Percentiles rank a stretch among this genome's conserved stretches.
These are phyloP conservation scores for Calosoma granatense DNA, from an alignment of 1,140 invertebrate species.

Conservation along the genomic window DNA sequence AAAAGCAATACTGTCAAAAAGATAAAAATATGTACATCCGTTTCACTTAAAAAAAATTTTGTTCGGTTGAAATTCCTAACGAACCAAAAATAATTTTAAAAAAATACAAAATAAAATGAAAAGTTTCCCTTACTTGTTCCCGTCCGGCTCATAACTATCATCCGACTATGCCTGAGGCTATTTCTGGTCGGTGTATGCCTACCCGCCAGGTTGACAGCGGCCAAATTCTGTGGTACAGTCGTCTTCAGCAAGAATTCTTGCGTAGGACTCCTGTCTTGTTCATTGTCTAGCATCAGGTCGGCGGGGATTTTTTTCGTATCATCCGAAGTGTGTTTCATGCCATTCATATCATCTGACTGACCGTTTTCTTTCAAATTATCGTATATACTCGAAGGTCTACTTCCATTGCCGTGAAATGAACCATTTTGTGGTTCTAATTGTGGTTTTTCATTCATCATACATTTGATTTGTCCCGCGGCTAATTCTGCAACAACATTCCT, in stretches of 20 bases:
- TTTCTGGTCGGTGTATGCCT: conserved; percentile 59
- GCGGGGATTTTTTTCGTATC: conserved; percentile 2
- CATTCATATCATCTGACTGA: background rate
- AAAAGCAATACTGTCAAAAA: too few species aligned
- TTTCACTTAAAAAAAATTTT: too few species aligned
- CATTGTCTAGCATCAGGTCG: conserved; percentile 14
- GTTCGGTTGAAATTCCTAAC: too few species aligned
- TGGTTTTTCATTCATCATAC: background rate
- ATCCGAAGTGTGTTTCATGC: background rate
- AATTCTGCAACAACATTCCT: too few species aligned
- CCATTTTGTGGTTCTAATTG: background rate
- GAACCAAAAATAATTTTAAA: too few species aligned
- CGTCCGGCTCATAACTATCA: conserved; percentile 51
- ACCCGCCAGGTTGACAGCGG: conserved; percentile 46
- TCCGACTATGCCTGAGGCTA: conserved; percentile 56
- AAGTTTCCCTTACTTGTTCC: background rate
- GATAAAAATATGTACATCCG: too few species aligned
- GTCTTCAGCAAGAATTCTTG: conserved; percentile 40
- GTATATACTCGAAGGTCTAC: conserved; percentile 18
- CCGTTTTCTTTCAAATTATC: conserved; percentile 18
- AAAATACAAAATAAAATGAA: too few species aligned
- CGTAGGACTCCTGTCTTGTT: conserved; percentile 18
- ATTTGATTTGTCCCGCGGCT: background rate
- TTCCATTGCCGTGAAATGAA: background rate
- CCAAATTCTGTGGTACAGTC: conserved; percentile 59